Evolutionary conservation across 2,113 vertebrate species (phyloP), one percentile per base, ranked within the genome.

Genomic region (Eublepharis macularius): DNA sequence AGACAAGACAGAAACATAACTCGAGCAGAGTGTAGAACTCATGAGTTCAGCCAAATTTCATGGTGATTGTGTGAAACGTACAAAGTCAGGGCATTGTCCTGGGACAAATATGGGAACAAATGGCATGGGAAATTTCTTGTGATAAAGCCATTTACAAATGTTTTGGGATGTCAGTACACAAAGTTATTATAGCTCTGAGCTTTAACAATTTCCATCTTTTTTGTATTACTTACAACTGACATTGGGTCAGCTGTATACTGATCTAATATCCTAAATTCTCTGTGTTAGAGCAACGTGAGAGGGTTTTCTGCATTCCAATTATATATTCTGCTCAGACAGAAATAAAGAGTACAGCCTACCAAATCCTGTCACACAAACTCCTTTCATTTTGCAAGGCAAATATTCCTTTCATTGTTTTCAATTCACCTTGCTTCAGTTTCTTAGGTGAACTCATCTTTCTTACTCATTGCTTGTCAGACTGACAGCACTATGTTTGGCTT

Each of bases 401-500:
- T 34, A 51, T 75, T 29, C 1, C 47, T 60, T 57, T 17, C 41
- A 74, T 26, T 12, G 41, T 74, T 45, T 75, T 21, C 47, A 14
- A 43, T 47, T 43, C 43, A 75, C 4, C 57, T 63, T 63, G 60
- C 6, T 29, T 63, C 41, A 29, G 45, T 75, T 49, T 45, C 73
- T 75, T 47, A 34, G 81, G 72, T 1, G 4, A 19, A 45, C 26
- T 57, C 43, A 2, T 72, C 39, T 9, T 24, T 57, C n/a, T 26
- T 36, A 32, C 43, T 57, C 17, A 45, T 73, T 84, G 12, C 74
- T 72, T 81, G 89, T 45, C 82, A 87, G 75, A 34, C 17, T 39
- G 34, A 82, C 6, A 21, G 29, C 3, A 8, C 54, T 84, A 86
- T 82, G 36, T 63, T 81, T 85, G 49, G 1, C 72, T 9, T 68